These are phyloP conservation scores for Cephalophus harveyi DNA, from an alignment of 2,113 vertebrate species.

Conservation along the genomic window DNA sequence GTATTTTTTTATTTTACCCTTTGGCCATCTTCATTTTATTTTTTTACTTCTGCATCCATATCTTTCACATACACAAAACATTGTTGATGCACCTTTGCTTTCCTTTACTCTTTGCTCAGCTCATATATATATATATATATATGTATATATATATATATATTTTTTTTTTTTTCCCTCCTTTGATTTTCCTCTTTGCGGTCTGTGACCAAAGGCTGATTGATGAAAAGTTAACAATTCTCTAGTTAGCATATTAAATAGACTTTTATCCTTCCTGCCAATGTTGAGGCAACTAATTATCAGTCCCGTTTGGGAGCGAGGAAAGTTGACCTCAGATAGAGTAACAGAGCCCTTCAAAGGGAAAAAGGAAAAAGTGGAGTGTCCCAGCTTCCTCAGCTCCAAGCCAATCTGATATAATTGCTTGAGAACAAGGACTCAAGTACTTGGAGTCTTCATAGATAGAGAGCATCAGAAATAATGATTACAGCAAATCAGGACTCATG, in stretches of 20 bases:
- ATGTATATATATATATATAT: not conserved
- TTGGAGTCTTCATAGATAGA: slow-evolving; percentile 74
- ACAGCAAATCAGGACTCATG: slow-evolving; percentile 78
- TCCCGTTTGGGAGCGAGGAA: not conserved
- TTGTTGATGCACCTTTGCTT: not conserved
- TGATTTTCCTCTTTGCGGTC: not conserved
- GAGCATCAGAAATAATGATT: slow-evolving; percentile 78
- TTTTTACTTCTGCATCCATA: not conserved
- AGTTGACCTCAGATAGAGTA: slow-evolving; percentile 18
- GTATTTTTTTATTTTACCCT: not conserved
- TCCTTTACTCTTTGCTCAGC: not conserved
- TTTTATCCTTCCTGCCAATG: slow-evolving; percentile 37
- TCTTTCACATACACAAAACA: not conserved
- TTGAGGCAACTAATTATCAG: slow-evolving; percentile 49
- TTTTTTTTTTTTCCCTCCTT: not conserved
- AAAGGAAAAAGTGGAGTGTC: slow-evolving; percentile 11
- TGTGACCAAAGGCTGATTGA: slow-evolving; percentile 19
- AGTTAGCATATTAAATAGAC: slow-evolving; percentile 33
- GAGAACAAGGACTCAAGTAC: slow-evolving; percentile 66
- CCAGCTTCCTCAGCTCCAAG: slow-evolving; percentile 38
- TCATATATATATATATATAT: not conserved
- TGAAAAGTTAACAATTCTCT: slow-evolving; percentile 35
- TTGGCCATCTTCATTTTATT: not conserved
- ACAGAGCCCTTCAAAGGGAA: slow-evolving; percentile 21
- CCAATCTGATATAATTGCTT: slow-evolving; percentile 70